These are phyloP conservation scores for Sesia bembeciformis DNA, from an alignment of 2,888 invertebrate genomes.

Conservation along the genomic window DNA sequence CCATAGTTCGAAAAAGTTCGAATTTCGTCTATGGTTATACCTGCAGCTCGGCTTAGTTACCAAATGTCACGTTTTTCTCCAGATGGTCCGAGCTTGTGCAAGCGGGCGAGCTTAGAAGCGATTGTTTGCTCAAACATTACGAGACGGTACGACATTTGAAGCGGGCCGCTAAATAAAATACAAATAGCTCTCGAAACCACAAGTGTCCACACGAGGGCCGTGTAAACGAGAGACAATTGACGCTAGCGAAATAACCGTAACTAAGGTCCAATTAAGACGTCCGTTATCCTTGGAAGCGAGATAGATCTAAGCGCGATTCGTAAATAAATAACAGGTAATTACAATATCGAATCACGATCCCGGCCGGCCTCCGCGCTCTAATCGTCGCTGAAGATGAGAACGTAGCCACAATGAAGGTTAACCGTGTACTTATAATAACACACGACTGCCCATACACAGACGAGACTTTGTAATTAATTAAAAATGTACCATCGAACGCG, in stretches of 20 bases:
- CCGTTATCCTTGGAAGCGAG: constrained; percentile 60
- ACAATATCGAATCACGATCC: constrained; percentile 67
- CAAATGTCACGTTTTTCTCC: constrained; percentile 65
- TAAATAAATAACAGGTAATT: constrained; percentile 67
- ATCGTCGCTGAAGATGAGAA: constrained; percentile 56
- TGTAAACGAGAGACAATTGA: constrained; percentile 53
- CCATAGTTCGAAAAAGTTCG: constrained; percentile 43
- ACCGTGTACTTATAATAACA: constrained; percentile 3
- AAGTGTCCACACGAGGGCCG: constrained; percentile 49
- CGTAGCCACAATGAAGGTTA: constrained; percentile 44
- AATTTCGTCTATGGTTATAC: constrained; percentile 41
- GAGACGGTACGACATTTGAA: constrained; percentile 71
- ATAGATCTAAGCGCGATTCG: constrained; percentile 44
- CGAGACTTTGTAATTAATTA: constrained; percentile 54
- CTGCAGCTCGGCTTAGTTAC: constrained; percentile 39
- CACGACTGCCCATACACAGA: not conserved
- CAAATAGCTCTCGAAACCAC: constrained; percentile 60
- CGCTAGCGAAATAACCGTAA: constrained; percentile 53
- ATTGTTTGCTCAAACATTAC: constrained; percentile 71
- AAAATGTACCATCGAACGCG: constrained; percentile 52
- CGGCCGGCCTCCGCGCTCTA: constrained; percentile 44
- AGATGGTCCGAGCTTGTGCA: constrained; percentile 67
- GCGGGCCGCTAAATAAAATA: constrained; percentile 69
- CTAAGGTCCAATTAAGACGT: constrained; percentile 63
- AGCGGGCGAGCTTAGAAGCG: constrained; percentile 46